phyloP scores from a whole-genome alignment of 2,797 vertebrate species.

The Micrastur ruficollis region DNA sequence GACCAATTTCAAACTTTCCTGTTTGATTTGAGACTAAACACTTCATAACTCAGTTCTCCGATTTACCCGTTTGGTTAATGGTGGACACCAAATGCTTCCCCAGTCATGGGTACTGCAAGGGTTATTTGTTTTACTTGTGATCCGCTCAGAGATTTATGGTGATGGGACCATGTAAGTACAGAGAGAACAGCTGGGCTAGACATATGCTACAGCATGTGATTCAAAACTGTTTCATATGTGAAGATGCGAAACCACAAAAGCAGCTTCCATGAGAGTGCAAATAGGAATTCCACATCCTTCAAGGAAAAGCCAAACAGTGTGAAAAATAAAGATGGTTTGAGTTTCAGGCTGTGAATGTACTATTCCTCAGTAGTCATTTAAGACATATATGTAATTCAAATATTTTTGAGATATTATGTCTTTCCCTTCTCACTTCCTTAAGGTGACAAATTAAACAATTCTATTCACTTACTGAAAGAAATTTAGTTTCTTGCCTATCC shows the following conservation, averaged over 20 bases:
- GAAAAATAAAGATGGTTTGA: slow-evolving; percentile 9
- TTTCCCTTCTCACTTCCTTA: background rate
- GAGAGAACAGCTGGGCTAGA: slow-evolving; percentile 16
- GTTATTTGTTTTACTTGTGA: background rate
- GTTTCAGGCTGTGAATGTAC: slow-evolving; percentile 14
- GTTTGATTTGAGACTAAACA: background rate
- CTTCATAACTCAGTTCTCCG: background rate
- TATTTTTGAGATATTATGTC: background rate
- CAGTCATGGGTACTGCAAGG: background rate
- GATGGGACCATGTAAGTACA: background rate
- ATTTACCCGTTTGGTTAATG: background rate
- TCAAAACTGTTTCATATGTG: slow-evolving; percentile 10
- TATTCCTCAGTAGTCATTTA: background rate
- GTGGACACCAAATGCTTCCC: background rate
- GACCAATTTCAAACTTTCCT: background rate
- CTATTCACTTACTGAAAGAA: background rate
- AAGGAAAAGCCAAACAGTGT: slow-evolving; percentile 14
- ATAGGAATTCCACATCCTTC: slow-evolving; percentile 13
- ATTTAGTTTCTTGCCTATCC: background rate
- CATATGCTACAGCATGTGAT: slow-evolving; percentile 33
- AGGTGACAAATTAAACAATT: slow-evolving; percentile 6
- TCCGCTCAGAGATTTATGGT: background rate
- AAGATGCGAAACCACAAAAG: background rate
- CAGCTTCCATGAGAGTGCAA: background rate
- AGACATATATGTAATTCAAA: background rate